phyloP scores from a whole-genome alignment of 2,888 invertebrate genomes.

The Diloba caeruleocephala region DNA sequence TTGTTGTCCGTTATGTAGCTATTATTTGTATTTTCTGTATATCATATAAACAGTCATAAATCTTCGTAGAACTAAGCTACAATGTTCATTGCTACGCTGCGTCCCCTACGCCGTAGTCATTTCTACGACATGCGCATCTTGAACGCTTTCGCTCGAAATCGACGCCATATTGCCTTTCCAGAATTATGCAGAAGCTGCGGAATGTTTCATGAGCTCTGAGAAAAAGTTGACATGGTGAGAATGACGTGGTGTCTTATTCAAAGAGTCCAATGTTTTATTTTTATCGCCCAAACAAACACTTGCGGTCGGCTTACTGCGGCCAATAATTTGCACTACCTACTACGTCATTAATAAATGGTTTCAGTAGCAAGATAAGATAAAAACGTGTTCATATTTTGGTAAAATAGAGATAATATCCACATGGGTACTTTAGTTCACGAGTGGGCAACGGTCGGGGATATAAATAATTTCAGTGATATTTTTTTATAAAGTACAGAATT shows the following conservation, averaged over 20 bases:
- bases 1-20: too few species aligned
- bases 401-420: too few species aligned
- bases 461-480: conserved; percentile 1
- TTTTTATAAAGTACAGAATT: too few species aligned
- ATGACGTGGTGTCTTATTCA: conserved; percentile 59
- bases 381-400: too few species aligned
- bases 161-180: conserved; percentile 32
- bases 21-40: too few species aligned
- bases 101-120: conserved; percentile 18
- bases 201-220: conserved; percentile 70
- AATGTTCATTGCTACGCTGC: background rate
- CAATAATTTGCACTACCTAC: conserved; percentile 50
- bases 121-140: conserved; percentile 17
- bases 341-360: conserved; percentile 45
- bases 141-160: conserved; percentile 41
- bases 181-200: conserved; percentile 68
- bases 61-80: too few species aligned
- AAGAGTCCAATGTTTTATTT: conserved; percentile 56
- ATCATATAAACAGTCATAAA: too few species aligned
- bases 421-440: conserved; percentile 12
- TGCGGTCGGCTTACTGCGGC: conserved; percentile 44
- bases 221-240: conserved; percentile 66
- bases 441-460: background rate
- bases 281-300: conserved; percentile 40
- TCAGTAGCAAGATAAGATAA: conserved; percentile 27